Base-by-base conservation (phyloP, 1,140 invertebrate genomes). In the Cyphomyrmex costatus region DNA sequence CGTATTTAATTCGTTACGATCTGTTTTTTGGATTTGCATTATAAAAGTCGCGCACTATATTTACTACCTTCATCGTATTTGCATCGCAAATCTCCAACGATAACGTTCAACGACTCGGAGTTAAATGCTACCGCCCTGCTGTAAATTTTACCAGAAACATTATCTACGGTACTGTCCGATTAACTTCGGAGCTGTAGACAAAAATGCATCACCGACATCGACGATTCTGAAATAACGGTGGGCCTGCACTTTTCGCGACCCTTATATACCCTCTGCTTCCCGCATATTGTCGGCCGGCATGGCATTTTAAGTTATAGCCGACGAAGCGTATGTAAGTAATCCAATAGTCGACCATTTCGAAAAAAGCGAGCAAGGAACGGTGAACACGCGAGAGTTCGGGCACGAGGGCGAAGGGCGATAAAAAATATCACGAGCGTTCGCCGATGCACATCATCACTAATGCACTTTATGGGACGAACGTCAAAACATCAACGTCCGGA, bases 401-500 rank as follows among this genome's bases (percentile, higher is more conserved):
- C 19, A 51, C 30, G 66, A 33, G 66, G 63, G 7, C n/a, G 63
- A n/a, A 46, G 77, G 19, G 49, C 16, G 87, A 61, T 63, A 71
- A 85, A 85, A 85, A 85, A 85, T 85, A 85, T 63, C 70, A 85
- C 74, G 63, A 71, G 63, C 51, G 30, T 86, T 70, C 49, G 66
- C 49, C 84, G 76, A 70, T 61, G 76, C 46, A 80, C 63, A 61
- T 80, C 49, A 53, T 65, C 60, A 53, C 79, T 87, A 77, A 87
- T 87, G 86, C 61, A 74, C 63, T 84, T 85, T 70, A 60, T 30
- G 27, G 58, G 30, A 46, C 53, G 65, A 60, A n/a, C 42, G 80
- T 87, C 86, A 78, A 85, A 84, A 87, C 53, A 85, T 76, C 71
- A 85, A 84, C 61, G 53, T 74, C 14, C 63, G 80, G 63, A 87